These are phyloP conservation scores for Dromius quadrimaculatus DNA, from an alignment of 2,888 invertebrate species.

Conservation along the genomic window DNA sequence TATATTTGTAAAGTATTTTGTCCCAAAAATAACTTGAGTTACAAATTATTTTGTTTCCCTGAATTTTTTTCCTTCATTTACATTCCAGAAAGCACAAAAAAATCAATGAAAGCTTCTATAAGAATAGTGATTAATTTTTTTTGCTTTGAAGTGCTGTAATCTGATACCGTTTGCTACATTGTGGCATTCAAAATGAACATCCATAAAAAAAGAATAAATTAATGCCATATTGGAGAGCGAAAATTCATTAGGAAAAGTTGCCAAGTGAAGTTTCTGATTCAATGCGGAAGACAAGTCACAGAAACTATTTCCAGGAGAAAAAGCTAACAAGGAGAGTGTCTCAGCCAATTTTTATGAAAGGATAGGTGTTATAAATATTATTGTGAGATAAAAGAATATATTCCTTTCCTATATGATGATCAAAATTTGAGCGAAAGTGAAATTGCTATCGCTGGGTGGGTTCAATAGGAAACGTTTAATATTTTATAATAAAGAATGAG, in stretches of 20 bases:
- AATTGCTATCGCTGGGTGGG: not conserved
- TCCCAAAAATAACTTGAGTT: no score
- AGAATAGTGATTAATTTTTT: not conserved
- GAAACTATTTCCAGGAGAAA: constrained; percentile 2
- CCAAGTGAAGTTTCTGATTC: not conserved
- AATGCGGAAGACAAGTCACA: constrained; percentile 7
- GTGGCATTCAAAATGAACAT: no score
- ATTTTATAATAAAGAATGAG: no score
- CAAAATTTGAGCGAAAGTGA: constrained; percentile 34
- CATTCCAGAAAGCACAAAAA: not conserved
- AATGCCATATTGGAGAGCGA: constrained; percentile 8
- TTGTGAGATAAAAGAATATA: not conserved
- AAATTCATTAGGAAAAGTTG: not conserved
- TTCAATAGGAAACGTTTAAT: constrained; percentile 15
- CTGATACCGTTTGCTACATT: no score
- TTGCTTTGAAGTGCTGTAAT: not conserved
- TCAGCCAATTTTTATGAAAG: constrained; percentile 19
- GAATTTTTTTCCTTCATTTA: not conserved
- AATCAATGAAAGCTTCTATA: not conserved
- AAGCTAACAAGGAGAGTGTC: constrained; percentile 4
- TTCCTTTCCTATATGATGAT: constrained; percentile 21
- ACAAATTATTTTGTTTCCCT: not conserved
- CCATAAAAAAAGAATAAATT: not conserved
- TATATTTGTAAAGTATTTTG: no score
- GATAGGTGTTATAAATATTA: constrained; percentile 27